Percentiles rank a stretch among this genome's conserved stretches.
Evolutionary conservation across 1,140 invertebrate species (phyloP).

Genomic region (Babylonia areolata): DNA sequence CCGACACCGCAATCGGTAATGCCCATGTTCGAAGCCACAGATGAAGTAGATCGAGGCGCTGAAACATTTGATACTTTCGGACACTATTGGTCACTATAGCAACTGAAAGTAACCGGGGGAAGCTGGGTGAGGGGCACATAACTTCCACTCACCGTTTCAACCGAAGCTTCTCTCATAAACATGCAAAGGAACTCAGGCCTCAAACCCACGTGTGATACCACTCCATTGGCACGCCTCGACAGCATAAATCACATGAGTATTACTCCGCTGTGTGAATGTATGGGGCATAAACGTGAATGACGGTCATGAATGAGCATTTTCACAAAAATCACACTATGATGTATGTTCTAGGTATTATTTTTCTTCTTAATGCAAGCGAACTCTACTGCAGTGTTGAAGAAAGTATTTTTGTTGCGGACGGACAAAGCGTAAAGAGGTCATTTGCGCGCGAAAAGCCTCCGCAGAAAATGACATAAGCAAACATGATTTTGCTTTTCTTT

Average conservation of each 20-base stretch:
- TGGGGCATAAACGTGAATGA: neutral
- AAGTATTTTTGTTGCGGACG: neutral
- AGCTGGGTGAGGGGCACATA: neutral
- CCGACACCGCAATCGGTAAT: neutral
- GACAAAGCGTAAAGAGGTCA: neutral
- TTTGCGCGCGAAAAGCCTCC: neutral
- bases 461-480: neutral
- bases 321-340: neutral
- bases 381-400: neutral
- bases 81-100: neutral
- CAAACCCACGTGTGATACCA: neutral
- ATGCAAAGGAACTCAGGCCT: neutral
- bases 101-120: neutral
- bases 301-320: neutral
- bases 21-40: neutral
- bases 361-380: neutral
- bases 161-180: neutral
- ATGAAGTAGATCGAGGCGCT: neutral
- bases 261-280: neutral
- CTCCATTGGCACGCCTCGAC: neutral
- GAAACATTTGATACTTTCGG: neutral
- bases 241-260: neutral
- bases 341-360: neutral
- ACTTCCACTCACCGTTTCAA: neutral
- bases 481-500: too few species aligned